These are phyloP conservation scores for Tachysurus fulvidraco DNA, from an alignment of 2,113 vertebrate genomes.

Conservation along the genomic window DNA sequence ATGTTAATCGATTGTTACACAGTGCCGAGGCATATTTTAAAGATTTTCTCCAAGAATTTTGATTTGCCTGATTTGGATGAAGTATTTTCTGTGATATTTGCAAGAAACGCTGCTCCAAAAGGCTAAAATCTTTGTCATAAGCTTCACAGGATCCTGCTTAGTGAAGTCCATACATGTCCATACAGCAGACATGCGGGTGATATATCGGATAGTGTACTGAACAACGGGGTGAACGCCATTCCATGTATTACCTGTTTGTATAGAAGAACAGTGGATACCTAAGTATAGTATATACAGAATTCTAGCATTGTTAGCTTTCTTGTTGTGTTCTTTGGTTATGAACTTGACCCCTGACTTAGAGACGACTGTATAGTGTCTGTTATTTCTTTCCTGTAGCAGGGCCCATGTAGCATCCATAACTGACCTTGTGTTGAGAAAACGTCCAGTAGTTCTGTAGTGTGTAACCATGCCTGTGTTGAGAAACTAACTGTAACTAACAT, in stretches of 20 bases:
- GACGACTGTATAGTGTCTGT: too few relatives aligned
- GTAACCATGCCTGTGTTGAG: too few relatives aligned
- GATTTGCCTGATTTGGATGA: neutral
- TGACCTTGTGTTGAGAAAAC: too few relatives aligned
- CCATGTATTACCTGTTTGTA: neutral
- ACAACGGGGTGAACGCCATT: too few relatives aligned
- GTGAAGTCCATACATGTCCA: neutral
- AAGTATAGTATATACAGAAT: too few relatives aligned
- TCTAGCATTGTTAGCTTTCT: too few relatives aligned
- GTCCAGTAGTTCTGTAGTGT: too few relatives aligned
- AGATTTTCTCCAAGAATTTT: neutral
- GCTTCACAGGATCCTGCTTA: neutral
- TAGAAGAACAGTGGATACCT: neutral
- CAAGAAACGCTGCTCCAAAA: neutral
- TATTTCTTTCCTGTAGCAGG: neutral
- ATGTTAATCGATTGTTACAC: neutral
- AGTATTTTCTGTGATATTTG: neutral
- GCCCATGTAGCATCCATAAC: neutral
- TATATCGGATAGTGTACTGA: neutral
- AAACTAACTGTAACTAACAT: too few relatives aligned
- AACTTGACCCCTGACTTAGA: too few relatives aligned
- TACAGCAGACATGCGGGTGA: too few relatives aligned
- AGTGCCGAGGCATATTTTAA: neutral
- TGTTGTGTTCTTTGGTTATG: too few relatives aligned
- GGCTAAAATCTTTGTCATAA: neutral